Evolutionary conservation across 2,888 invertebrate species (phyloP).

Genomic region (Priocnemis perturbator): DNA sequence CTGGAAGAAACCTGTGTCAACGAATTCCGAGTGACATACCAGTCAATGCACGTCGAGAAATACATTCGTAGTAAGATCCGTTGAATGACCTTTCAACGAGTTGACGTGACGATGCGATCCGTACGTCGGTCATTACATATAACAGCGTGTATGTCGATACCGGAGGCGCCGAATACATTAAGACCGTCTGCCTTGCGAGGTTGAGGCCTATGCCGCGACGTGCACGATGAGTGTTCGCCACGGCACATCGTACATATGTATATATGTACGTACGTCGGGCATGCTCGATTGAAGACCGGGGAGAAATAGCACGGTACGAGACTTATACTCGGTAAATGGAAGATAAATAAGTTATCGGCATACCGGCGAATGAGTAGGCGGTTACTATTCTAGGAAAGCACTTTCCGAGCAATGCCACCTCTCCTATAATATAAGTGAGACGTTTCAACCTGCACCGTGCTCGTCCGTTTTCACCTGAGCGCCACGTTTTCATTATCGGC

Average conservation of each 20-base stretch:
- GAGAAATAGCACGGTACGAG: neutral
- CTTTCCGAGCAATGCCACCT: neutral
- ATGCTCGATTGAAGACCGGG: neutral
- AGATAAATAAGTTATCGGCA: constrained; percentile 14
- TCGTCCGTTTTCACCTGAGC: no score
- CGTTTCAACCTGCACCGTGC: no score
- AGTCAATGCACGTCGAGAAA: no score
- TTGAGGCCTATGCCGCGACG: constrained; percentile 19
- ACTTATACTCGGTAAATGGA: constrained; percentile 7
- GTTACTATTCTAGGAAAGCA: constrained; percentile 9
- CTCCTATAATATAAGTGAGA: no score
- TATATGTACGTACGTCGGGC: neutral
- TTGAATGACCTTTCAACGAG: constrained; percentile 30
- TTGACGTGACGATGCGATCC: constrained; percentile 36
- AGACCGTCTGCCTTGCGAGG: constrained; percentile 44
- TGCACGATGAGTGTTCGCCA: constrained; percentile 23
- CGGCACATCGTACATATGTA: neutral
- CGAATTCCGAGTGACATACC: constrained; percentile 40
- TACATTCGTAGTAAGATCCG: no score
- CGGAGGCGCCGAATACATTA: constrained; percentile 65
- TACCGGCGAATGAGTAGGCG: constrained; percentile 10
- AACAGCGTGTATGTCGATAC: constrained; percentile 54
- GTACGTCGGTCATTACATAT: constrained; percentile 23
- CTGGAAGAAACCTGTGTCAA: neutral
- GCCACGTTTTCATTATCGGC: no score